A percentile compares a stretch with the other conserved stretches of the same genome.
These are phyloP conservation scores for Drosophila littoralis DNA, from an alignment of 1,140 invertebrate species.

Conservation along the genomic window DNA sequence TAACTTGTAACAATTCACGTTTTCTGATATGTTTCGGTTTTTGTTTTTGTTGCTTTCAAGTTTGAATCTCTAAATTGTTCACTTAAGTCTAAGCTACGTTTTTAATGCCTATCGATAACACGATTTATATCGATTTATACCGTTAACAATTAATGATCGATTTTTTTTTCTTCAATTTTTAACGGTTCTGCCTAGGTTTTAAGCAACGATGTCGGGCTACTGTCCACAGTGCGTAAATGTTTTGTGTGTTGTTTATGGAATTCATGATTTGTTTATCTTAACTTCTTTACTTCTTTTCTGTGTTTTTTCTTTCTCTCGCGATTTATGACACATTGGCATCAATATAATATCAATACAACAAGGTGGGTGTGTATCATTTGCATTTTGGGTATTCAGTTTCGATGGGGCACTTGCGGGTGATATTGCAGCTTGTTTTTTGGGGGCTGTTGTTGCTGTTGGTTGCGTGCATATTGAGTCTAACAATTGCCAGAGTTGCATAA, in stretches of 20 bases:
- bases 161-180: not conserved
- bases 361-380: conserved; percentile 51
- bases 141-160: conserved; percentile 37
- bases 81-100: conserved; percentile 61
- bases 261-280: conserved; percentile 17
- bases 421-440: conserved; percentile 43
- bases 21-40: conserved; percentile 71
- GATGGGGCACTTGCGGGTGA: conserved; percentile 59
- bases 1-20: conserved; percentile 67
- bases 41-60: conserved; percentile 10
- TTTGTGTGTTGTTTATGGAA: conserved; percentile 10
- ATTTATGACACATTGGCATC: conserved; percentile 51
- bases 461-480: conserved; percentile 75
- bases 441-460: conserved; percentile 49
- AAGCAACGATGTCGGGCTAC: conserved; percentile 62
- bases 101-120: conserved; percentile 28
- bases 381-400: conserved; percentile 47
- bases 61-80: conserved; percentile 17
- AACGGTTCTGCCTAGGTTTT: not conserved
- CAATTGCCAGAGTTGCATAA: conserved; percentile 82
- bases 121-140: conserved; percentile 15
- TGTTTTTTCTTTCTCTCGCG: conserved; percentile 20
- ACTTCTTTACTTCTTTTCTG: conserved; percentile 18
- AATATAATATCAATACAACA: conserved; percentile 57
- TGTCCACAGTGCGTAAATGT: conserved; percentile 35